Percentiles rank a stretch among this genome's conserved stretches.
These are phyloP conservation scores for Cantharis flavilabris DNA, from an alignment of 2,888 invertebrate species.

Conservation along the genomic window DNA sequence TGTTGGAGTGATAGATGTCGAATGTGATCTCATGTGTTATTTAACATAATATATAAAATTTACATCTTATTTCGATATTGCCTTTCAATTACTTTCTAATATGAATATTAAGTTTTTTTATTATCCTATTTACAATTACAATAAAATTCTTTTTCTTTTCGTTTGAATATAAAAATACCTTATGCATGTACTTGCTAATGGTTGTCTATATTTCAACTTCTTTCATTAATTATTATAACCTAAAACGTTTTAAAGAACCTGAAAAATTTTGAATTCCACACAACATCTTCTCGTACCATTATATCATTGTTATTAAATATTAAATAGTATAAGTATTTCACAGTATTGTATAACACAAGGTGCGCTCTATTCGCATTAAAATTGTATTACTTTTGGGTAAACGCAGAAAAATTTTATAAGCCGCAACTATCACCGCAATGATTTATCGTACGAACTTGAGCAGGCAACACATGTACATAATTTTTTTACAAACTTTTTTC, in stretches of 20 bases:
- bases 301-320: neutral
- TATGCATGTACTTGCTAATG: neutral
- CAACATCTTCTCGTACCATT: neutral
- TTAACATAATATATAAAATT: conserved; percentile 7
- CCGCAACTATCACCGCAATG: neutral
- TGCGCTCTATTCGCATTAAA: neutral
- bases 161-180: neutral
- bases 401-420: neutral
- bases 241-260: neutral
- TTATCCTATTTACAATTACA: neutral
- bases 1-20: neutral
- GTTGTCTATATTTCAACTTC: neutral
- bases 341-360: neutral
- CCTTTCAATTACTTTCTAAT: neutral
- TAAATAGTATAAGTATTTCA: neutral
- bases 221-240: neutral
- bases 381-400: neutral
- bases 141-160: neutral
- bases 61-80: neutral
- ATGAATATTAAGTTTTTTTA: neutral
- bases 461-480: conserved; percentile 1
- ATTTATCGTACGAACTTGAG: neutral
- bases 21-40: neutral
- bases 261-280: neutral
- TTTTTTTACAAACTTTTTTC: neutral